Conservation (phyloP, 2,113 vertebrate species). For the Platanista minor region DNA sequence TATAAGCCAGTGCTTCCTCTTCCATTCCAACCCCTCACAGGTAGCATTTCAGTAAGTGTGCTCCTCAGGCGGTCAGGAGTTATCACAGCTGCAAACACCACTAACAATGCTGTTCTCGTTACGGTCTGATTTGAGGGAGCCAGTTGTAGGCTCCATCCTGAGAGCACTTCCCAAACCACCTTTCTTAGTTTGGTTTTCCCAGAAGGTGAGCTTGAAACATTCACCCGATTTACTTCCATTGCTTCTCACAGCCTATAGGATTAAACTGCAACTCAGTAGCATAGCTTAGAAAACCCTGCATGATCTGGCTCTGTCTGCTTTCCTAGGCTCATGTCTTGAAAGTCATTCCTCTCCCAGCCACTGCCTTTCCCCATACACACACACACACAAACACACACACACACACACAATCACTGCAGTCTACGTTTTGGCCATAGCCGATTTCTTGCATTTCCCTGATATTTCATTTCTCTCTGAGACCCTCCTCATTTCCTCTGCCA, state of each 20-base stretch:
- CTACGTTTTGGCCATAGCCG: neutral
- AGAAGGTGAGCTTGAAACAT: neutral
- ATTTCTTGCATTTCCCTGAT: neutral
- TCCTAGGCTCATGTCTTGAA: neutral
- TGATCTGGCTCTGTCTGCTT: neutral
- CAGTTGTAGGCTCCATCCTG: neutral
- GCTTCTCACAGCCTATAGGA: neutral
- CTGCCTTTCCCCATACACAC: no score
- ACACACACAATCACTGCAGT: neutral
- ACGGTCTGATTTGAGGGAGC: neutral
- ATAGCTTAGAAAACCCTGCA: neutral
- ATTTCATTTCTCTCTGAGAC: neutral
- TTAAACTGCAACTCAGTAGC: neutral
- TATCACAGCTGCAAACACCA: neutral
- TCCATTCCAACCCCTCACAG: neutral
- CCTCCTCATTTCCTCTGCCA: neutral
- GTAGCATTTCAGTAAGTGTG: neutral
- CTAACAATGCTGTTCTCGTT: fast-evolving
- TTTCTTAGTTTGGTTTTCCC: neutral
- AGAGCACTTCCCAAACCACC: neutral
- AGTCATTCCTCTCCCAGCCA: neutral
- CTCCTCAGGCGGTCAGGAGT: neutral
- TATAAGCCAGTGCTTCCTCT: neutral
- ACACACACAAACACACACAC: neutral
- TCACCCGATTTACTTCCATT: neutral